Evolutionary conservation across 1,140 invertebrate species (phyloP).

Genomic region (Pseudomyrmex pallidus): DNA sequence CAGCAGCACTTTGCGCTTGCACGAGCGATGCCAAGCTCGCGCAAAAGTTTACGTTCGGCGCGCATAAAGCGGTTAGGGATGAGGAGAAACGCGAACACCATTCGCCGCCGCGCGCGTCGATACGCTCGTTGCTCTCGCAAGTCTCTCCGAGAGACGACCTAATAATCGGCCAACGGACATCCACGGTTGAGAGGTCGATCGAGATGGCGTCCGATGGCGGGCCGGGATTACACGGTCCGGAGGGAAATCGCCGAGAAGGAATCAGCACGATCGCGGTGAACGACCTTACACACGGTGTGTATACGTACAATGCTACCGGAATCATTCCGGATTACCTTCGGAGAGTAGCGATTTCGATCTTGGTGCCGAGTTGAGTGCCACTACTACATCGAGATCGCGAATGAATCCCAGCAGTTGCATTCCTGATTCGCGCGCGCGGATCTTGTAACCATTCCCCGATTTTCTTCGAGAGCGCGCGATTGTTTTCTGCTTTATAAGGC

Average conservation of each 20-base stretch:
- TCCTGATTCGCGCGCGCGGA: slow-evolving; percentile 7
- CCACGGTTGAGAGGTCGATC: slow-evolving; percentile 48
- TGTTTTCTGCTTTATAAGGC: slow-evolving; percentile 33
- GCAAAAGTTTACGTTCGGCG: slow-evolving; percentile 32
- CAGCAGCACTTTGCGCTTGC: slow-evolving; percentile 20
- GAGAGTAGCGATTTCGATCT: slow-evolving; percentile 61
- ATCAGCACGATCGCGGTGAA: slow-evolving; percentile 73
- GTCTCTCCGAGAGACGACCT: slow-evolving; percentile 38
- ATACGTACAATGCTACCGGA: slow-evolving; percentile 65
- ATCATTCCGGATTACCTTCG: slow-evolving; percentile 68
- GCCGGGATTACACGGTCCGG: slow-evolving; percentile 55
- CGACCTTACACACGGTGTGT: slow-evolving; percentile 39
- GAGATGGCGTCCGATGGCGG: slow-evolving; percentile 39
- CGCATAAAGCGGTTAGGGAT: slow-evolving; percentile 31
- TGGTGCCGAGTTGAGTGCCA: slow-evolving; percentile 7
- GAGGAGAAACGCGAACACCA: neutral
- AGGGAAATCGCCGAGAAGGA: slow-evolving; percentile 65
- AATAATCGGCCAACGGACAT: slow-evolving; percentile 68
- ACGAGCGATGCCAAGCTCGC: slow-evolving; percentile 16
- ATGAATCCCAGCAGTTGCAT: slow-evolving; percentile 5
- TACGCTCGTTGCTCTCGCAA: slow-evolving; percentile 31
- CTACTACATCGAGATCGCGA: slow-evolving; percentile 29
- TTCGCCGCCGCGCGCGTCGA: neutral
- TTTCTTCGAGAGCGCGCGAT: slow-evolving; percentile 35
- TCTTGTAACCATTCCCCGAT: neutral